phyloP scores from a whole-genome alignment of 2,888 invertebrate genomes.

The Erpobdella octoculata region DNA sequence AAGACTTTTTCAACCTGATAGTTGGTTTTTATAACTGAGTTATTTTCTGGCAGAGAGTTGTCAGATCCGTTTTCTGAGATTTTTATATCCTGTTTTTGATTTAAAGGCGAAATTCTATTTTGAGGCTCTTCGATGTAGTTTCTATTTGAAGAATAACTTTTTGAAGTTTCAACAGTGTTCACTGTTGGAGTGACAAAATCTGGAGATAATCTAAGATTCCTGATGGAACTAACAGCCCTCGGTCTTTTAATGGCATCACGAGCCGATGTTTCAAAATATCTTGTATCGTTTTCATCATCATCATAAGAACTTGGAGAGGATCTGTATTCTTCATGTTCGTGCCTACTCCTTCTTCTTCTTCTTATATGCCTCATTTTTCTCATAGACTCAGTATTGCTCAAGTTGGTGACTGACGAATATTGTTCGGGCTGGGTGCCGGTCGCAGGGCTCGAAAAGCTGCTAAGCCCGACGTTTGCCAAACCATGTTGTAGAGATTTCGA shows the following conservation, averaged over 20 bases:
- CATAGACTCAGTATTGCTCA: no score
- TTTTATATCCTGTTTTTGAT: no score
- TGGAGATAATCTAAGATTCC: no score
- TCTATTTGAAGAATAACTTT: not conserved
- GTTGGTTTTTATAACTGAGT: no score
- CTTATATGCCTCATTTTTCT: not conserved
- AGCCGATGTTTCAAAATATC: no score
- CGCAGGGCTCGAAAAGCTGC: conserved; percentile 5
- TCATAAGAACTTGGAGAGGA: conserved; percentile 13
- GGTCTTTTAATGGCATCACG: no score
- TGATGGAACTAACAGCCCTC: no score
- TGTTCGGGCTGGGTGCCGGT: not conserved
- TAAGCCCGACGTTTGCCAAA: not conserved
- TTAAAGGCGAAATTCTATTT: no score
- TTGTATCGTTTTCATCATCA: conserved; percentile 4
- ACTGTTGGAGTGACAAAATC: no score
- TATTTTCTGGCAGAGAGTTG: not conserved
- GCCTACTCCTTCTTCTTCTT: not conserved
- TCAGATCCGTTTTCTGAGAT: not conserved
- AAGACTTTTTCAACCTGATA: no score
- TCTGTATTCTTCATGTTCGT: conserved; percentile 5
- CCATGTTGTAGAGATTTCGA: not conserved
- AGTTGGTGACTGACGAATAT: not conserved
- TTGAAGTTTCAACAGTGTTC: no score
- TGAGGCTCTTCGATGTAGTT: not conserved